Conservation (phyloP, 2,113 vertebrate species). For the Eira barbara region DNA sequence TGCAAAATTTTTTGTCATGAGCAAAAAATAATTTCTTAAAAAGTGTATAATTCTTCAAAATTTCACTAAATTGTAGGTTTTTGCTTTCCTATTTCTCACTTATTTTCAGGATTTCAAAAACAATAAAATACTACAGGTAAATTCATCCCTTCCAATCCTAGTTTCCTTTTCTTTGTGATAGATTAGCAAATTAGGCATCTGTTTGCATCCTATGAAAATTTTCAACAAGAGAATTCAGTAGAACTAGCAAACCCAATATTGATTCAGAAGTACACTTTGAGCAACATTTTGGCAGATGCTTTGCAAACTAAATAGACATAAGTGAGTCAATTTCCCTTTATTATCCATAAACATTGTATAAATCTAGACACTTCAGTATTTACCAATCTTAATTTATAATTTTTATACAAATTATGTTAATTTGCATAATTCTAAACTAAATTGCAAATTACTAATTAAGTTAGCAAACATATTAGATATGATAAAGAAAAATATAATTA, state of each 20-base stretch:
- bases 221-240: conserved; percentile 7
- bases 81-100: not conserved
- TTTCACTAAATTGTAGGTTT: not conserved
- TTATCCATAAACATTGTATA: conserved; percentile 39
- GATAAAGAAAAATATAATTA: conserved; percentile 44
- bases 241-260: not conserved
- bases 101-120: conserved; percentile 24
- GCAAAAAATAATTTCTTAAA: conserved; percentile 10
- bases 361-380: conserved; percentile 18
- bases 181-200: conserved; percentile 45
- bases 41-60: not conserved
- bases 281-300: conserved; percentile 27
- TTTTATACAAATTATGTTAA: not conserved
- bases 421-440: conserved; percentile 38
- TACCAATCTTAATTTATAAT: conserved; percentile 21
- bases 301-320: conserved; percentile 14
- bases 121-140: not conserved
- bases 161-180: not conserved
- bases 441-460: conserved; percentile 27
- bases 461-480: conserved; percentile 3
- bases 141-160: conserved; percentile 4
- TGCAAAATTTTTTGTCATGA: not conserved
- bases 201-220: not conserved
- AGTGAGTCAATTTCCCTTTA: conserved; percentile 11
- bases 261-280: not conserved